Conservation (phyloP, 2,888 invertebrate species). For the Brenthis ino region DNA sequence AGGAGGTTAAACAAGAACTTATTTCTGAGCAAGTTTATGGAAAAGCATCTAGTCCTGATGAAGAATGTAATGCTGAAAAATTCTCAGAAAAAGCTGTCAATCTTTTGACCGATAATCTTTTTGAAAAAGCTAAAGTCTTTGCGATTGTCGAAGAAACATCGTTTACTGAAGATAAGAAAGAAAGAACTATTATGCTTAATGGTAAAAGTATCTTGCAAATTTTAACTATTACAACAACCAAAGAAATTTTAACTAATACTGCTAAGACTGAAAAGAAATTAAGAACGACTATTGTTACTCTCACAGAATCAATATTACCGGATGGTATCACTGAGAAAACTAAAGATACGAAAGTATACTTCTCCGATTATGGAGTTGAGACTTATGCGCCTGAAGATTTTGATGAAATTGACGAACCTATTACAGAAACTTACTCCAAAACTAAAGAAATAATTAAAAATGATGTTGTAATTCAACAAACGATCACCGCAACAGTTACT, state of each 20-base stretch:
- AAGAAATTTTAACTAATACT: constrained; percentile 43
- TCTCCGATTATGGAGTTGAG: constrained; percentile 44
- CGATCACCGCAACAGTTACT: constrained; percentile 22
- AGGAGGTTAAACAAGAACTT: too few species aligned
- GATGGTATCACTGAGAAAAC: constrained; percentile 45
- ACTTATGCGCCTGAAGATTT: constrained; percentile 29
- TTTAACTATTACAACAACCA: constrained; percentile 46
- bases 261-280: constrained; percentile 20
- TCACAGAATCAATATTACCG: constrained; percentile 33
- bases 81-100: too few species aligned
- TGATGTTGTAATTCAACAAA: constrained; percentile 19
- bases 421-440: constrained; percentile 23
- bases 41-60: too few species aligned
- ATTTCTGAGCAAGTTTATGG: too few species aligned
- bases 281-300: constrained; percentile 24
- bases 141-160: constrained; percentile 43
- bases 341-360: constrained; percentile 48
- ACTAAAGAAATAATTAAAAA: constrained; percentile 11
- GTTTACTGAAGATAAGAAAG: constrained; percentile 44
- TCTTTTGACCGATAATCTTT: too few species aligned
- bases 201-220: constrained; percentile 46
- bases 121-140: constrained; percentile 39
- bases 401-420: constrained; percentile 40
- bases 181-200: constrained; percentile 40
- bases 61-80: too few species aligned